phyloP scores from a whole-genome alignment of 2,113 vertebrate species.

The Sigmodon hispidus region DNA sequence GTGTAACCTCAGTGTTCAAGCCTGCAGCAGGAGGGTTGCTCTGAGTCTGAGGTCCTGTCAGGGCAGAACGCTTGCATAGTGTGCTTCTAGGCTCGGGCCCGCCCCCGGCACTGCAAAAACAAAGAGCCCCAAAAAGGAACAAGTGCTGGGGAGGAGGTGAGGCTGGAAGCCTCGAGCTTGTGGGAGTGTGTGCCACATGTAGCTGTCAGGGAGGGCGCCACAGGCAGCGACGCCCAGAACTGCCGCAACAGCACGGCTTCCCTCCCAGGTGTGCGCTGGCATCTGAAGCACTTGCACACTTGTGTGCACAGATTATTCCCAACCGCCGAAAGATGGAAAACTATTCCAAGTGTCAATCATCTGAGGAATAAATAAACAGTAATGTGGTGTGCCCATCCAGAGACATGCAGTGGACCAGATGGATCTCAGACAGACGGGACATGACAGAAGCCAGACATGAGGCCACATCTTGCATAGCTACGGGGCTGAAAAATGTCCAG shows the following conservation, averaged over 20 bases:
- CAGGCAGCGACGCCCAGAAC: background rate
- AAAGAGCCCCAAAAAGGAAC: background rate
- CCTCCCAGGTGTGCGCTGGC: background rate
- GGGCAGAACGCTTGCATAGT: background rate
- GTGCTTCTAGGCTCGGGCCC: background rate
- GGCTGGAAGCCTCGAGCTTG: background rate
- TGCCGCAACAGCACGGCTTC: too few species aligned
- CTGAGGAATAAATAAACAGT: background rate
- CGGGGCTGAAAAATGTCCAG: background rate
- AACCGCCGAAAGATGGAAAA: background rate
- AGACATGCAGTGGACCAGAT: background rate
- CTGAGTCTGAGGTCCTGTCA: background rate
- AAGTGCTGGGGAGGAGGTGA: background rate
- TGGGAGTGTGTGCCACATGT: background rate
- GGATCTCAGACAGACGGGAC: background rate
- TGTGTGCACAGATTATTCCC: background rate
- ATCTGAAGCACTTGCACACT: too few species aligned
- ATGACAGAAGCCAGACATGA: constrained; percentile 15
- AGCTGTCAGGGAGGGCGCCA: background rate
- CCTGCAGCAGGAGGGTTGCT: background rate
- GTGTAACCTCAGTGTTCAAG: background rate
- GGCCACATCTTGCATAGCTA: background rate
- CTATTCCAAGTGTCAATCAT: background rate
- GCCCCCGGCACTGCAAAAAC: background rate
- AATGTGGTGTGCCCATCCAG: background rate